phyloP scores from a whole-genome alignment of 2,797 vertebrate species.

The Numenius phaeopus region DNA sequence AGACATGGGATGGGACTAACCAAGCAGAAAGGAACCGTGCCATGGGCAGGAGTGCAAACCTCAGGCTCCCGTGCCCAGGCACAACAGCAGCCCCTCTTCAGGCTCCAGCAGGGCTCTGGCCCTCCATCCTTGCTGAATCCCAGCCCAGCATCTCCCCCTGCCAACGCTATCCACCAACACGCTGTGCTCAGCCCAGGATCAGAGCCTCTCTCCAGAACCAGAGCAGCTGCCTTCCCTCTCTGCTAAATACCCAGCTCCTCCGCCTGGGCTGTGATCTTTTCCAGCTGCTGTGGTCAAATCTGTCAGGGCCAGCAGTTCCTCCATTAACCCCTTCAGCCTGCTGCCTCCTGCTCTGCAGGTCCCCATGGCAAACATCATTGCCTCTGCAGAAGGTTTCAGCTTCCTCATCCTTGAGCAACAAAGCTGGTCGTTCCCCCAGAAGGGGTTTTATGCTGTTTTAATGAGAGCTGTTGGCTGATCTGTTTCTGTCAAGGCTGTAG shows the following conservation, averaged over 20 bases:
- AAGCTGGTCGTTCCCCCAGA: not conserved
- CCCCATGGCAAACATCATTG: accelerated
- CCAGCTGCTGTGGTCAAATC: not conserved
- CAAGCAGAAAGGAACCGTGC: accelerated
- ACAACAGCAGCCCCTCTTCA: not conserved
- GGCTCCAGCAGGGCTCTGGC: not conserved
- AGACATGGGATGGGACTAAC: not conserved
- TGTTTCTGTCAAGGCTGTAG: not conserved
- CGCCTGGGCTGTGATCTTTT: not conserved
- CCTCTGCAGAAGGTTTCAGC: not conserved
- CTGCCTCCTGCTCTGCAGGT: not conserved
- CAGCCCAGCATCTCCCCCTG: not conserved
- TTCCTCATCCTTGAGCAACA: not conserved
- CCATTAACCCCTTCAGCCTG: not conserved
- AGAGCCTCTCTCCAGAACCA: not conserved
- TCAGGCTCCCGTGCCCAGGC: not conserved
- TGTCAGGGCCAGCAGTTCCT: not conserved
- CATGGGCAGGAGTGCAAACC: not conserved
- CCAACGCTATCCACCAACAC: not conserved
- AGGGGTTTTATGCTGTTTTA: not conserved
- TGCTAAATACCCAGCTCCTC: not conserved
- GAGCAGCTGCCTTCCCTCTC: not conserved
- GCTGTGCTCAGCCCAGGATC: not conserved
- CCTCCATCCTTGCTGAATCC: not conserved
- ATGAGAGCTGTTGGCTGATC: not conserved